Base-by-base conservation (phyloP, 2,888 invertebrate species). In the Siphlonurus alternatus region DNA sequence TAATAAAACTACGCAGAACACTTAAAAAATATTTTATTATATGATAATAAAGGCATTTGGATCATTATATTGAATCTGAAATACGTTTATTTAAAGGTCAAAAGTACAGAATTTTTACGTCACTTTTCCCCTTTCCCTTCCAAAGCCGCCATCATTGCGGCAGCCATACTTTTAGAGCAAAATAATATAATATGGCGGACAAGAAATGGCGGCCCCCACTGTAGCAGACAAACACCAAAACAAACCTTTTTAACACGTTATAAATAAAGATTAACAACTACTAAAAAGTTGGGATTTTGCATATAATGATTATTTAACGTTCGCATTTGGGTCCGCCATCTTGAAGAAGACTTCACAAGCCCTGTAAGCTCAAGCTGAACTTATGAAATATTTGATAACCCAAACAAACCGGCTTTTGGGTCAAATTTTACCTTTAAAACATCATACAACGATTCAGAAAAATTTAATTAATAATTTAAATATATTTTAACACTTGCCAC, bases 171-270 rank as follows among this genome's bases (percentile, higher is more conserved):
- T 38, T 38, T 38, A 5, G 38, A 38, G 38, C 38, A 38, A 38
- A 38, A 38, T 38, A 38, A 38, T 38, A 38, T 38, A 38, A 38
- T 38, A 38, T 38, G 38, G 38, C 38, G 38, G 38, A 38, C 38
- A 38, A 38, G 38, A 38, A 38, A 38, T 38, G 38, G 38, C 38
- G 38, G 38, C 38, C 7, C 38, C 38, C 38, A 38, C 38, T 5
- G 15, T 38, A 38, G 38, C 5, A 38, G 5, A 38, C 38, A 38
- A 38, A 38, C 38, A 38, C 77, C 76, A 77, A 76, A 76, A 63
- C 63, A 63, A 63, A 63, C 59, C 59, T 59, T 25, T 59, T 63
- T 51, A 59, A 38, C 51, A 63, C 59, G 51, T 23, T 23, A 25
- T 38, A 20, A 38, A 63, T 59, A 63, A 63, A 63, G 59, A 63